Conservation (phyloP, 2,888 invertebrate species). For the Slavum lentiscoides region DNA sequence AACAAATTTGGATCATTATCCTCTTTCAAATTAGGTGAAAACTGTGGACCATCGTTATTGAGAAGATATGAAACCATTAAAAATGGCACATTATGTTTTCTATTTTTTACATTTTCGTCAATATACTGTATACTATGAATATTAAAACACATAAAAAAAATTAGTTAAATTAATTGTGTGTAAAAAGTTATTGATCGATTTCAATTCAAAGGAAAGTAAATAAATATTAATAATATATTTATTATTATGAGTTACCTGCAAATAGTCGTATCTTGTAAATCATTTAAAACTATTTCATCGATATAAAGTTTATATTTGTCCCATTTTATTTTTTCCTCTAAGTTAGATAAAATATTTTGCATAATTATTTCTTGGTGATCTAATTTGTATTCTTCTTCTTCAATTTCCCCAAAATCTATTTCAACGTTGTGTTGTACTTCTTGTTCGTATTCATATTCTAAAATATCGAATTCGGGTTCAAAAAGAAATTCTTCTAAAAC, state of each 20-base stretch:
- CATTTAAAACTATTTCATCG: slow-evolving; percentile 67
- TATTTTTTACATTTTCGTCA: slow-evolving; percentile 1
- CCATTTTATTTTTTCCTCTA: slow-evolving; percentile 61
- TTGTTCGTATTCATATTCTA: background rate
- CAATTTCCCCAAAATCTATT: slow-evolving; percentile 52
- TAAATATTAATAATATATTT: background rate
- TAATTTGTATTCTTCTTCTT: slow-evolving; percentile 57
- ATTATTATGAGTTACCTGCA: slow-evolving; percentile 59
- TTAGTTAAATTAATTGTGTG: background rate
- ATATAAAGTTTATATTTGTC: slow-evolving; percentile 68
- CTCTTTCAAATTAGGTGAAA: slow-evolving; percentile 18
- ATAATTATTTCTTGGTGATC: background rate
- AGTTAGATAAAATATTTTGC: slow-evolving; percentile 18
- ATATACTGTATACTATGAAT: slow-evolving; percentile 31
- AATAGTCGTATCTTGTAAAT: slow-evolving; percentile 64
- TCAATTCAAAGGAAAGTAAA: background rate
- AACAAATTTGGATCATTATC: slow-evolving; percentile 6
- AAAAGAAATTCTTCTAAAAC: slow-evolving; percentile 58
- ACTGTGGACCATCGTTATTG: background rate
- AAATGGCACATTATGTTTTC: background rate
- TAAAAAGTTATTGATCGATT: background rate
- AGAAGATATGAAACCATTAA: slow-evolving; percentile 15
- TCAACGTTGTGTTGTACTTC: background rate
- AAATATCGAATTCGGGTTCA: background rate
- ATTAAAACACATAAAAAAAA: background rate